Percentiles rank a stretch among this genome's conserved stretches.
These are phyloP conservation scores for Leptothorax acervorum DNA, from an alignment of 2,888 invertebrate genomes.

Conservation along the genomic window DNA sequence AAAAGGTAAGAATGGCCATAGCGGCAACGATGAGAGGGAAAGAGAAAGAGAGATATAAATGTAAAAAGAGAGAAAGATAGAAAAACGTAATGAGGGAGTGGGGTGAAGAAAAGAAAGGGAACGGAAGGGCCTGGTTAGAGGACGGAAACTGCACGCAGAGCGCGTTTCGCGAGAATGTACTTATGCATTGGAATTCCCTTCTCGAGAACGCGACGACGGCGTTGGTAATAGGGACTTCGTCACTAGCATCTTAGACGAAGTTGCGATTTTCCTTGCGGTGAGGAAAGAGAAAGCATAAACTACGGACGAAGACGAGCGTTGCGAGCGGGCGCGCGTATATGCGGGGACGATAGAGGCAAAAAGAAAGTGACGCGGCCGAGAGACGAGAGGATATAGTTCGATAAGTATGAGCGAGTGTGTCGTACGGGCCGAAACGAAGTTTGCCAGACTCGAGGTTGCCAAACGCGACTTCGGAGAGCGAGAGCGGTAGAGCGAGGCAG, in stretches of 20 bases:
- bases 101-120: slow-evolving; percentile 14
- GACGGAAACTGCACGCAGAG: slow-evolving; percentile 58
- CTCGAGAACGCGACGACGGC: slow-evolving; percentile 45
- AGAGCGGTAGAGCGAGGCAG: slow-evolving; percentile 47
- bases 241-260: slow-evolving; percentile 54
- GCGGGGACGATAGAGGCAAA: slow-evolving; percentile 20
- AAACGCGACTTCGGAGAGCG: slow-evolving; percentile 72
- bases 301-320: slow-evolving; percentile 16
- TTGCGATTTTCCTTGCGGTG: slow-evolving; percentile 55
- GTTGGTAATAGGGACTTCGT: slow-evolving; percentile 61
- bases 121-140: slow-evolving; percentile 48
- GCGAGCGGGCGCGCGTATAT: neutral
- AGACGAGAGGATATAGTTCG: slow-evolving; percentile 65
- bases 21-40: slow-evolving; percentile 38
- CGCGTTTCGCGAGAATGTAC: slow-evolving; percentile 65
- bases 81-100: slow-evolving; percentile 22
- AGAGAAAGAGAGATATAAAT: slow-evolving; percentile 11
- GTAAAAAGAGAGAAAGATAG: slow-evolving; percentile 1
- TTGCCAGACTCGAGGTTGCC: slow-evolving; percentile 71
- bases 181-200: slow-evolving; percentile 72
- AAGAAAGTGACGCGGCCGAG: slow-evolving; percentile 41
- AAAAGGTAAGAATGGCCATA: slow-evolving; percentile 65
- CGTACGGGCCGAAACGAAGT: slow-evolving; percentile 70
- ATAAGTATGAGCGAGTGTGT: slow-evolving; percentile 71
- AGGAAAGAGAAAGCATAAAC: slow-evolving; percentile 24